Base-by-base conservation (phyloP, 2,113 vertebrate species). In the Phalacrocorax pelagicus region DNA sequence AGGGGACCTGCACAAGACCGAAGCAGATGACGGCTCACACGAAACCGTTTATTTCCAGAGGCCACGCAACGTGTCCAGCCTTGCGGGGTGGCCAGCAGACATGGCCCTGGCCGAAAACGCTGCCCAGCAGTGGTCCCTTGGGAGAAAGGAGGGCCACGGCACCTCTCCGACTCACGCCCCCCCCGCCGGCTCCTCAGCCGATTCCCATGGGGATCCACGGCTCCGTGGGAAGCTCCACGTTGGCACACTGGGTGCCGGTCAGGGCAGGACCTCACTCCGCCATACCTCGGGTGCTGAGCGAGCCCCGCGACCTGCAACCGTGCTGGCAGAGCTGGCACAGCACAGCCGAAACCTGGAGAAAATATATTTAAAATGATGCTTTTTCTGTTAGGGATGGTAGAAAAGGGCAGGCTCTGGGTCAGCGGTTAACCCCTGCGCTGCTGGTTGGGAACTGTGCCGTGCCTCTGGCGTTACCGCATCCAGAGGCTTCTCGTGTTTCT, bases 241-340 rank as follows among this genome's bases (percentile, higher is more conserved):
- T 29, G 22, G 55, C 65, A 8, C 29, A 18, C 23, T 17, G 40
- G 5, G 3, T 19, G 58, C 46, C 30, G 12, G 16, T 1, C 1
- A 0, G 23, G 40, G n/a, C 66, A 80, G 62, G 62, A 66, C 47
- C 65, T 49, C 47, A 58, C 52, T 5, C 2, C 4, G 3, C 61
- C 9, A 8, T 5, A 10, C 36, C 22, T 38, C 0, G 0, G 0
- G n/a, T 24, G 59, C 49, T 6, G 63, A 72, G 70, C 3, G 22
- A 61, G 72, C 66, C 23, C 40, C 4, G 1, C 22, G 29, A 30
- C 34, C 62, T 42, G 72, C 26, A 11, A 0, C 3, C 36, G 12
- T 4, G 0, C 58, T 55, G 29, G 13, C 23, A 21, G 18, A 66
- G 65, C 40, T 57, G 73, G 32, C 58, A 19, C 5, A 10, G 23